Conservation (phyloP, 2,888 invertebrate genomes). For the Heliconius hortense region DNA sequence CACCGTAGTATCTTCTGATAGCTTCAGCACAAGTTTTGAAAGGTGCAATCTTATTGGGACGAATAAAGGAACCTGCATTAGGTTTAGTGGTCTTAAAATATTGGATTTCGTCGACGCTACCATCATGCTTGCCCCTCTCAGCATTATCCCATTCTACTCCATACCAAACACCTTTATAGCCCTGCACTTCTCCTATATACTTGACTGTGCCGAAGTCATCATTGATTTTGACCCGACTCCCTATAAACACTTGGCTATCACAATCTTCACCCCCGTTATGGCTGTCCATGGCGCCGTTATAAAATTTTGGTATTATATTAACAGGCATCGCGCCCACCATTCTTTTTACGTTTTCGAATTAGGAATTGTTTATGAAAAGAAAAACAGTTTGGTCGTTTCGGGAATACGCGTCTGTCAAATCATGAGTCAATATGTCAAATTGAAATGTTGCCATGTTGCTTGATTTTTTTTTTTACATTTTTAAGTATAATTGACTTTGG, state of each 20-base stretch:
- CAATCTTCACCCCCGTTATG: constrained; percentile 74
- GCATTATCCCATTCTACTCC: constrained; percentile 99
- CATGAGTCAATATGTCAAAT: constrained; percentile 46
- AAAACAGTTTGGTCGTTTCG: constrained; percentile 70
- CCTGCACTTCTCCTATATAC: constrained; percentile 89
- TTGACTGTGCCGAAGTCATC: constrained; percentile 82
- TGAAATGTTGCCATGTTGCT: constrained; percentile 17
- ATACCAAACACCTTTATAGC: constrained; percentile 89
- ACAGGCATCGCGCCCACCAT: constrained; percentile 82
- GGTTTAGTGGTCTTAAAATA: constrained; percentile 90
- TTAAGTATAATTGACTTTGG: not conserved
- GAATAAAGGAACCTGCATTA: constrained; percentile 94
- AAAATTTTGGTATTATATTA: constrained; percentile 80
- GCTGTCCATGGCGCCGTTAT: constrained; percentile 75
- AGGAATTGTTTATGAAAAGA: constrained; percentile 72
- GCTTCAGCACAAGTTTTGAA: constrained; percentile 89
- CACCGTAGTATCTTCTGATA: constrained; percentile 80
- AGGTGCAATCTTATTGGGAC: constrained; percentile 89
- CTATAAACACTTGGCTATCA: constrained; percentile 75
- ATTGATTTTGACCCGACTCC: constrained; percentile 70
- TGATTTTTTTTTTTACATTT: not conserved
- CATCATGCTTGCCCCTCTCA: constrained; percentile 95
- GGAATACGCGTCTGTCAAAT: constrained; percentile 55
- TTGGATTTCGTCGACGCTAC: constrained; percentile 88
- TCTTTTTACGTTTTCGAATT: constrained; percentile 74